Conservation (phyloP, 2,113 vertebrate genomes). For the Nothocercus julius region DNA sequence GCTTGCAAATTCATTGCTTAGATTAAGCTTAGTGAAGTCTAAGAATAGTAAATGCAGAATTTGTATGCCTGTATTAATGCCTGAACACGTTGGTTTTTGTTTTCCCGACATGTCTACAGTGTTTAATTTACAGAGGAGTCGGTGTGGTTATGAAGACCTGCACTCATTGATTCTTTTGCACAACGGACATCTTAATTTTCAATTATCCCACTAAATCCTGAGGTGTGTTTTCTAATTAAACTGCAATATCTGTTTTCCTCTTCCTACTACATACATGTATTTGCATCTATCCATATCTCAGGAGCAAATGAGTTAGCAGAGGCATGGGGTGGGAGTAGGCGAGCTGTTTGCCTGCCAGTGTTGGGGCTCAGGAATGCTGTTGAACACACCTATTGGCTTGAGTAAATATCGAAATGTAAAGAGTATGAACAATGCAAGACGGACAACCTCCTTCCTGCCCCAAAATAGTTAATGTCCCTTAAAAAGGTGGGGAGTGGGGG, state of each 20-base stretch:
- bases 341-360: not conserved
- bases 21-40: not conserved
- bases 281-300: accelerated
- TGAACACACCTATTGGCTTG: not conserved
- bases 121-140: not conserved
- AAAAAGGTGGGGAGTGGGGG: too few species aligned
- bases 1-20: not conserved
- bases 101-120: not conserved
- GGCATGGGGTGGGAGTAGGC: not conserved
- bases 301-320: not conserved
- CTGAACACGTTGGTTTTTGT: not conserved
- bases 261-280: not conserved
- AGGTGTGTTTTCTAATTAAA: not conserved
- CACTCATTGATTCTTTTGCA: not conserved
- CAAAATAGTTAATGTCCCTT: too few species aligned
- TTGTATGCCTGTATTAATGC: not conserved
- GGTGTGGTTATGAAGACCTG: not conserved
- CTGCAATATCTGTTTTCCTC: not conserved
- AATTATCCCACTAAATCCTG: not conserved
- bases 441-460: not conserved
- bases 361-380: not conserved
- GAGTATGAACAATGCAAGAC: not conserved
- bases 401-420: not conserved
- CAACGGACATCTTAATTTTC: not conserved
- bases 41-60: not conserved